Percentiles rank a stretch among this genome's conserved stretches.
phyloP scores from a whole-genome alignment of 2,113 vertebrate species.

The Leiothrix lutea region DNA sequence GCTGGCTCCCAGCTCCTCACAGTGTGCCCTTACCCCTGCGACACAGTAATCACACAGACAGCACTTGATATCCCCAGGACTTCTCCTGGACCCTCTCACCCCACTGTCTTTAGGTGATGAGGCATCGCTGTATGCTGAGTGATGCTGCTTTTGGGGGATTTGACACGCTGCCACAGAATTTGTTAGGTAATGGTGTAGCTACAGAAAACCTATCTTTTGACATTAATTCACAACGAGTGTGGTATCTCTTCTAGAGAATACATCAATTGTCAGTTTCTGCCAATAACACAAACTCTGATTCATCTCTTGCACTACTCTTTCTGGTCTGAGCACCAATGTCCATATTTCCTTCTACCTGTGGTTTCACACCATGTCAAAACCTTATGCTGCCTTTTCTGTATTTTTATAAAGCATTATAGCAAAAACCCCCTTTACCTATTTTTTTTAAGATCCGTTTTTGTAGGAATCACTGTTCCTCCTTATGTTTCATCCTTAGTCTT shows the following conservation, averaged over 20 bases:
- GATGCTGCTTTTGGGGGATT: not conserved
- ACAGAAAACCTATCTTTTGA: not conserved
- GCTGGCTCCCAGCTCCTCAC: not conserved
- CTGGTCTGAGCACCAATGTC: not conserved
- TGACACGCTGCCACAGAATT: rapidly evolving
- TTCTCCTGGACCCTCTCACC: not conserved
- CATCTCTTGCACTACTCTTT: not conserved
- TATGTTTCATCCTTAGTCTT: not conserved
- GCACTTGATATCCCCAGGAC: not conserved
- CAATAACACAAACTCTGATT: not conserved
- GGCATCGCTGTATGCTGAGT: not conserved
- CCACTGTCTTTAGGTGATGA: not conserved
- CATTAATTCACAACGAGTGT: not conserved
- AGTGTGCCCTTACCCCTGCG: rapidly evolving
- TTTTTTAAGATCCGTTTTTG: not conserved
- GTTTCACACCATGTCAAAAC: not conserved
- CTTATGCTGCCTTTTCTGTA: not conserved
- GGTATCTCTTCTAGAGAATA: not conserved
- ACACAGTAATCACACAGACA: not conserved
- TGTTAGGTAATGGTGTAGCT: not conserved
- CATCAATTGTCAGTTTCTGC: not conserved
- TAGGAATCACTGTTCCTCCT: not conserved
- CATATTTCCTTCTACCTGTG: not conserved
- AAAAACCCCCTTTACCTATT: not conserved
- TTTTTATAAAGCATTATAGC: not conserved